Base-by-base conservation (phyloP, 2,113 vertebrate species). In the Cebus imitator region DNA sequence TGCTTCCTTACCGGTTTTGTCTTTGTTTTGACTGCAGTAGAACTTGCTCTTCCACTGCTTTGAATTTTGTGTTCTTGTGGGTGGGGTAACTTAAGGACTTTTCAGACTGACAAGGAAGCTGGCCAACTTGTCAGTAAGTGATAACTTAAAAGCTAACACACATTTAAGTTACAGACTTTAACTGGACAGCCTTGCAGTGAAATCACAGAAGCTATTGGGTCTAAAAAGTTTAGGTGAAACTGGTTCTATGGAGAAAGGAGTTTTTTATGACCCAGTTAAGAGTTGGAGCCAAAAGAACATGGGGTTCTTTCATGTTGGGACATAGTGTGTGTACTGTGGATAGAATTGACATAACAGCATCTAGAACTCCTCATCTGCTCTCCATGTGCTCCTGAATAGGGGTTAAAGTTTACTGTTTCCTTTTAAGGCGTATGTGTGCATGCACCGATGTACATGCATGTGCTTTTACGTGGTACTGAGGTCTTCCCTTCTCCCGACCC, bases 31-130 rank as follows among this genome's bases (percentile, higher is more conserved):
- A 97, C 90, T 97, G 97, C 94, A 76, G 81, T 85, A 95, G 96
- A 98, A 97, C 97, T 98, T 45, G 96, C 95, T 97, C 91, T 95
- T 95, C 96, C 92, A 96, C 90, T 91, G 95, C 90, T 94, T 30
- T 68, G 84, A 95, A 85, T 95, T 80, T 82, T 92, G 95, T 94
- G 87, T 92, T 96, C 96, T 87, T 4, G 4, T 83, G 92, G 96
- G 78, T 78, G 78, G 92, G 78, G 87, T 95, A 21, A 92, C 25
- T 79, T 90, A 66, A 97, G 95, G 95, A 94, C 96, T 87, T 68
- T 93, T 90, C 40, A 32, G 35, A 91, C 86, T 64, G 61, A 64
- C 61, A 32, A 64, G 61, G 61, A 64, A 64, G 27, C 61, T 57
- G 82, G 79, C 83, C 55, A 25, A 1, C 91, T 87, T 92, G 58